Percentiles rank a stretch among this genome's conserved stretches.
phyloP scores from a whole-genome alignment of 2,113 vertebrate species.

The Chlorodrepanis virens region DNA sequence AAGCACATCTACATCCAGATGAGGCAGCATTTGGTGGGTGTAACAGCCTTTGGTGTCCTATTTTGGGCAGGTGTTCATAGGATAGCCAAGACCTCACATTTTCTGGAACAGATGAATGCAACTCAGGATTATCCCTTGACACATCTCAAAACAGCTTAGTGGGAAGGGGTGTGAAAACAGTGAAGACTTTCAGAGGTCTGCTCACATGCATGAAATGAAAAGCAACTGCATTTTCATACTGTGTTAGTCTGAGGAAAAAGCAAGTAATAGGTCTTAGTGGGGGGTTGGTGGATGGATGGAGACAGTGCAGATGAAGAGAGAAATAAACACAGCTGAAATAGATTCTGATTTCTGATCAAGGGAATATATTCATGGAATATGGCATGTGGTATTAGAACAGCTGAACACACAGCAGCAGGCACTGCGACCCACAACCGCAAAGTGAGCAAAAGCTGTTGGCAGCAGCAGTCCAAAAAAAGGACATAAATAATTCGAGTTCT shows the following conservation, averaged over 20 bases:
- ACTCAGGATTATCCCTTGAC: neutral
- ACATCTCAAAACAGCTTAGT: neutral
- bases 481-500: conserved; percentile 19
- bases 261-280: neutral
- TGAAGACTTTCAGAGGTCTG: neutral
- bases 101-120: neutral
- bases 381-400: neutral
- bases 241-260: neutral
- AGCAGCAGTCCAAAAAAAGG: conserved; percentile 1
- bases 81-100: neutral
- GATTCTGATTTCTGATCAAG: neutral
- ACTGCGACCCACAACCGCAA: neutral
- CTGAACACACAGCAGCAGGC: conserved; percentile 35
- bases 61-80: neutral
- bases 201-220: neutral
- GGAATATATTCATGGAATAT: neutral
- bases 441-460: neutral
- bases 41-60: neutral
- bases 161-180: neutral
- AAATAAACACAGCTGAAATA: conserved; percentile 6
- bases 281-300: neutral
- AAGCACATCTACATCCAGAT: neutral
- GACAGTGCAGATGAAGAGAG: neutral
- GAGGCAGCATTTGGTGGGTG: neutral
- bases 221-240: neutral